phyloP scores from a whole-genome alignment of 2,888 invertebrate species.

The Marronus borbonicus region DNA sequence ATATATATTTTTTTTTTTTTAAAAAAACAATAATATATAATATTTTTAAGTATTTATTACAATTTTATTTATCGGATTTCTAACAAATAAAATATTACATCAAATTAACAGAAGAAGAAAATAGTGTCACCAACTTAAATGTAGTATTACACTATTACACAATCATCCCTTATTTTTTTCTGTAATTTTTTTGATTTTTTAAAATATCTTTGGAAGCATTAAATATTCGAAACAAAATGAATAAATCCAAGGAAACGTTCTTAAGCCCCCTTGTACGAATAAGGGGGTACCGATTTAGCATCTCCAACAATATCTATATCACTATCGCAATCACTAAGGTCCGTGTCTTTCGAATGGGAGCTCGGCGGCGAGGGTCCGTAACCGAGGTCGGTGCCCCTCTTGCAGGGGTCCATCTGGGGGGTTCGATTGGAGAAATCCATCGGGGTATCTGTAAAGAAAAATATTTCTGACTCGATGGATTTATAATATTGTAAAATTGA shows the following conservation, averaged over 20 bases:
- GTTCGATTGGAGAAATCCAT: constrained; percentile 57
- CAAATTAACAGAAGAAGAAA: too few relatives aligned
- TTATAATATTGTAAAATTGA: too few relatives aligned
- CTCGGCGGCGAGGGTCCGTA: constrained; percentile 24
- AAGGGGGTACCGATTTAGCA: constrained; percentile 60
- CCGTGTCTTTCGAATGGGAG: constrained; percentile 68
- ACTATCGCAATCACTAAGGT: constrained; percentile 75
- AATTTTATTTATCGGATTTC: too few relatives aligned
- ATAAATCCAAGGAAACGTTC: neutral
- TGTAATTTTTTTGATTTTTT: neutral
- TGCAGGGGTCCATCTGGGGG: neutral
- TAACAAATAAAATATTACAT: too few relatives aligned
- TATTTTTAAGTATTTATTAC: too few relatives aligned
- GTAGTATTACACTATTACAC: too few relatives aligned
- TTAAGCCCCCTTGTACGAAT: constrained; percentile 60
- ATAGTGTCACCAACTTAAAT: too few relatives aligned
- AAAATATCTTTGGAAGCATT: constrained; percentile 6
- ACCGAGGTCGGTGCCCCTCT: neutral
- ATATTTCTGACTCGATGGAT: too few relatives aligned
- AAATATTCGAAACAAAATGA: neutral
- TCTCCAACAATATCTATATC: constrained; percentile 78
- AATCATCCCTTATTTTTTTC: neutral
- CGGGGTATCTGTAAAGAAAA: constrained; percentile 54
- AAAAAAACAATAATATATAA: too few relatives aligned
- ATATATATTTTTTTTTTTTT: too few relatives aligned